Conservation (phyloP, 2,888 invertebrate species). For the Tryphoninae sp. region DNA sequence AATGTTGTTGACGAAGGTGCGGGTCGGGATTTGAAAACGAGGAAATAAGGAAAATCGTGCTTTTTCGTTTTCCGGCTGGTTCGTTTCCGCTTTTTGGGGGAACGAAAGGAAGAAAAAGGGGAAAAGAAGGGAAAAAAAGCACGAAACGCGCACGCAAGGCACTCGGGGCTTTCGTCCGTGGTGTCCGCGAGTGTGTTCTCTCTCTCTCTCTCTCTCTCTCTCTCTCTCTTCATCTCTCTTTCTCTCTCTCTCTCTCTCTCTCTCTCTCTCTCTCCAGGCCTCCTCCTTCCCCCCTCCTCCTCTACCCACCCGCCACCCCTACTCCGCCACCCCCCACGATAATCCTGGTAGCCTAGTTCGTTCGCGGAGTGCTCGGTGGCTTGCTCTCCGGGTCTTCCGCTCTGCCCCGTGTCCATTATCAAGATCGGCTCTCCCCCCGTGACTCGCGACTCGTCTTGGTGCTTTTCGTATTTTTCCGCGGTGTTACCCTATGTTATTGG, state of each 20-base stretch:
- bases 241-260: too few species aligned
- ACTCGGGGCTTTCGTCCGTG: constrained; percentile 25
- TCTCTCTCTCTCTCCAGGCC: too few species aligned
- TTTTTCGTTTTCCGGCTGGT: background rate
- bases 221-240: background rate
- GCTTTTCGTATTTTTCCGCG: constrained; percentile 39
- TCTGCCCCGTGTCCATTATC: constrained; percentile 38
- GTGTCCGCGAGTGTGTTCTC: constrained; percentile 56
- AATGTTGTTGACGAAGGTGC: constrained; percentile 25
- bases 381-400: constrained; percentile 33
- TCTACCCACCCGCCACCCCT: too few species aligned
- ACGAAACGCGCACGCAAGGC: constrained; percentile 17
- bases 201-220: too few species aligned
- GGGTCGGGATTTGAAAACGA: constrained; percentile 11
- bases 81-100: background rate
- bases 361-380: constrained; percentile 46
- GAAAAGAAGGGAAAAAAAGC: background rate
- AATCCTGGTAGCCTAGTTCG: constrained; percentile 60
- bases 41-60: background rate
- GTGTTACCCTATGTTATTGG: constrained; percentile 26
- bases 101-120: background rate
- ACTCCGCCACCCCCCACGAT: constrained; percentile 21
- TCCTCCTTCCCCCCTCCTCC: too few species aligned
- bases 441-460: constrained; percentile 49
- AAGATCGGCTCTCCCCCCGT: constrained; percentile 35